Conservation (phyloP, 2,113 vertebrate species). For the Tiliqua scincoides region DNA sequence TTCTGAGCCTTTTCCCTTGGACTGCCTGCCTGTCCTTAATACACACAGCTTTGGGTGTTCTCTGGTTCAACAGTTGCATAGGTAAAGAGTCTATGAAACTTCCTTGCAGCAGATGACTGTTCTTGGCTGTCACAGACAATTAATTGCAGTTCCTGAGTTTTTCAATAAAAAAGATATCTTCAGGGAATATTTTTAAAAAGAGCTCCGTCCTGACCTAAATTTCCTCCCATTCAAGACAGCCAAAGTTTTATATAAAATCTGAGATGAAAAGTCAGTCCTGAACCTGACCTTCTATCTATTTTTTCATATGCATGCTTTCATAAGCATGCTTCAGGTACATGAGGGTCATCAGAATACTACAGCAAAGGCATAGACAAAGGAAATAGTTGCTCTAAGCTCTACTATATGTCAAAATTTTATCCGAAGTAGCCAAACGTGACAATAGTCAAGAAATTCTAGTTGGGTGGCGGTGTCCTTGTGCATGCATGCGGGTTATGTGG, state of each 20-base stretch:
- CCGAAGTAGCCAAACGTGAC: neutral
- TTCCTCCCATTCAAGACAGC: neutral
- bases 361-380: neutral
- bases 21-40: neutral
- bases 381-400: neutral
- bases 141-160: slow-evolving; percentile 9
- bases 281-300: neutral
- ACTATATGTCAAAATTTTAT: neutral
- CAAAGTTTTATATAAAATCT: slow-evolving; percentile 3
- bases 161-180: slow-evolving; percentile 4
- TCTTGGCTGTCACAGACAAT: slow-evolving; percentile 22
- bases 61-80: slow-evolving; percentile 1
- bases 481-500: neutral
- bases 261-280: neutral
- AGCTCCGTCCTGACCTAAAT: slow-evolving; percentile 6
- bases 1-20: neutral
- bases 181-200: slow-evolving; percentile 5
- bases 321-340: neutral
- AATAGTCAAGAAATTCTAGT: neutral
- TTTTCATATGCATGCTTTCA: neutral
- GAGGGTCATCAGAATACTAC: neutral
- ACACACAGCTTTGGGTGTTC: neutral
- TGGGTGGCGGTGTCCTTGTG: neutral
- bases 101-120: neutral
- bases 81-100: slow-evolving; percentile 3